phyloP scores from a whole-genome alignment of 1,140 invertebrate species.

The Drosophila sucinea region DNA sequence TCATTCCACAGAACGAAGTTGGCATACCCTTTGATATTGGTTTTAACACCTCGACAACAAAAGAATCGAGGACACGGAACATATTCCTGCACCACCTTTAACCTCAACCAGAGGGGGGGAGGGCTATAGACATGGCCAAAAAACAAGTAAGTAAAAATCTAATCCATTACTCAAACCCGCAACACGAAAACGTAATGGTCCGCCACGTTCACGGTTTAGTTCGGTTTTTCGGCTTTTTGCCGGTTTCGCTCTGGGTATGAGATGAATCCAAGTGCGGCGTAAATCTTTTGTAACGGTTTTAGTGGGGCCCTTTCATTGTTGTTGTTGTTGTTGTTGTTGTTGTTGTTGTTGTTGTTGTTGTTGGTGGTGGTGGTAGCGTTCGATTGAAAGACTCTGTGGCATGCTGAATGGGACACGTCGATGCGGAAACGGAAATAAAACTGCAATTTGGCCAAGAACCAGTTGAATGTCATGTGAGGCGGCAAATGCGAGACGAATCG shows the following conservation, averaged over 20 bases:
- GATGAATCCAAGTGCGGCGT: slow-evolving; percentile 43
- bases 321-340: slow-evolving; percentile 39
- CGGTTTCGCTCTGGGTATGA: background rate
- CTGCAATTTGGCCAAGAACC: slow-evolving; percentile 64
- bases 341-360: slow-evolving; percentile 46
- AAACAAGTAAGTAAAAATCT: slow-evolving; percentile 77
- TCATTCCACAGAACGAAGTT: background rate
- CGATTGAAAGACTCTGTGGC: slow-evolving; percentile 13
- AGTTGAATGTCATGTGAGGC: slow-evolving; percentile 67
- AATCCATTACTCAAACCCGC: slow-evolving; percentile 78
- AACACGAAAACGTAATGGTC: slow-evolving; percentile 65
- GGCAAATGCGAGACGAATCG: slow-evolving; percentile 66
- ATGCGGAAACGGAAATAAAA: slow-evolving; percentile 72
- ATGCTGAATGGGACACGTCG: slow-evolving; percentile 31
- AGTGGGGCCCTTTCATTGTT: slow-evolving; percentile 40
- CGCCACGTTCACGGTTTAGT: slow-evolving; percentile 18
- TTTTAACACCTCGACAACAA: slow-evolving; percentile 1
- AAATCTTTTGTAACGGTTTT: slow-evolving; percentile 76
- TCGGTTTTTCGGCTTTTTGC: background rate
- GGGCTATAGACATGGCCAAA: background rate
- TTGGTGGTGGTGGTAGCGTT: background rate
- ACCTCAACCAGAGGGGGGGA: slow-evolving; percentile 15
- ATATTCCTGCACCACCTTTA: slow-evolving; percentile 24
- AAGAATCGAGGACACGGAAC: background rate
- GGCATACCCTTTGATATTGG: background rate